Percentiles rank a stretch among this genome's conserved stretches.
phyloP scores from a whole-genome alignment of 2,113 vertebrate genomes.

The Caranx melampygus region DNA sequence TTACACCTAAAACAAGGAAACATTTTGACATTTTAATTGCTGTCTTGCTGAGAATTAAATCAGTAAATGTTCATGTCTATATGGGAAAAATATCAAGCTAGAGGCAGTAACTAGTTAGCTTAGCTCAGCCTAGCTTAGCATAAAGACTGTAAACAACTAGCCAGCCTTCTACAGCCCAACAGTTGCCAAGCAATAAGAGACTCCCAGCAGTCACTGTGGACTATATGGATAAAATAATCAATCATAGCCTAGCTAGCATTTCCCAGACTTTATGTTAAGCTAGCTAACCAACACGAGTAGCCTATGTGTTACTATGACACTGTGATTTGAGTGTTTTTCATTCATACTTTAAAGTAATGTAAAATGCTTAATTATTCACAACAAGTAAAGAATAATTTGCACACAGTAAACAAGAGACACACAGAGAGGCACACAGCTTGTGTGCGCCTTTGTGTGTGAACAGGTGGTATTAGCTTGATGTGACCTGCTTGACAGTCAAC shows the following conservation, averaged over 20 bases:
- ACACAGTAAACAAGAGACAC: neutral
- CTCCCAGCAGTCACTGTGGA: neutral
- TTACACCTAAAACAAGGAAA: neutral
- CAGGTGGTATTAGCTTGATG: slow-evolving; percentile 35
- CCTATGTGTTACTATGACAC: neutral
- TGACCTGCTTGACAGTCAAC: slow-evolving; percentile 36
- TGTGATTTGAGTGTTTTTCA: neutral
- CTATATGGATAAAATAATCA: neutral
- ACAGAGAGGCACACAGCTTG: neutral
- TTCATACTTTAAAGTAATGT: neutral
- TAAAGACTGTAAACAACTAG: no score
- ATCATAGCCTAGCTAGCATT: neutral
- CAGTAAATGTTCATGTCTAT: neutral
- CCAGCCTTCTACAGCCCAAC: neutral
- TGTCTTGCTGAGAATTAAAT: neutral
- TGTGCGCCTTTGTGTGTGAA: neutral
- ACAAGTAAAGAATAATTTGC: neutral
- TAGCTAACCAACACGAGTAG: neutral
- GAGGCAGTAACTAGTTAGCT: no score
- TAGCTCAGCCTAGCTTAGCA: no score
- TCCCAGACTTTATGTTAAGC: neutral
- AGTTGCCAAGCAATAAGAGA: neutral
- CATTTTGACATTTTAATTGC: neutral
- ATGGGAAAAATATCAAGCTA: no score
- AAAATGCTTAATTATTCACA: neutral